These are phyloP conservation scores for Tangara arthus DNA, from an alignment of 2,797 vertebrate species.

Conservation along the genomic window DNA sequence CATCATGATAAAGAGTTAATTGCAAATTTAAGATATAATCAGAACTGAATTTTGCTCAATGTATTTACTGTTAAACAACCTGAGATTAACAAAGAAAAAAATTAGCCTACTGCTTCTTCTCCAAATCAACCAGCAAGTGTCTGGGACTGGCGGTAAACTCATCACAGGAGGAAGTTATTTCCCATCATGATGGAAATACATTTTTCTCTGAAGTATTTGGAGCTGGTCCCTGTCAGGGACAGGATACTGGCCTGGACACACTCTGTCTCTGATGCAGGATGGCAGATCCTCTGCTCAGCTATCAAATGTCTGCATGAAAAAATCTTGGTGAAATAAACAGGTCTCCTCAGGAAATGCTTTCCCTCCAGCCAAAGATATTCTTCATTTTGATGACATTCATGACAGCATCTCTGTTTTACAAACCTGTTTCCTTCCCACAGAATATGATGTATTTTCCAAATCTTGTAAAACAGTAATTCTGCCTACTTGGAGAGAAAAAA, in stretches of 20 bases:
- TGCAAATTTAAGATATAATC: neutral
- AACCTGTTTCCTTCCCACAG: neutral
- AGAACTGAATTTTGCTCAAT: neutral
- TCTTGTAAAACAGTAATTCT: neutral
- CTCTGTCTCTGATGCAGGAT: neutral
- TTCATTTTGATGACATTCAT: slow-evolving; percentile 4
- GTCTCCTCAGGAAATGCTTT: neutral
- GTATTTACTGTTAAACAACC: neutral
- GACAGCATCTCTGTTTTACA: slow-evolving; percentile 2
- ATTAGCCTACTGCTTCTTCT: neutral
- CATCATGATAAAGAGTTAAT: neutral
- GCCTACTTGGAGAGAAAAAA: neutral
- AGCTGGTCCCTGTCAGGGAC: neutral
- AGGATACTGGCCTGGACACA: neutral
- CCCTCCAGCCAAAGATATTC: neutral
- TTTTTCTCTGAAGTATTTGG: neutral
- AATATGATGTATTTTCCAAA: neutral
- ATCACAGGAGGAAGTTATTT: neutral
- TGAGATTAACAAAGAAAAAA: neutral
- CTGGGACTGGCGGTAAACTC: neutral
- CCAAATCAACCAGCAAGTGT: neutral
- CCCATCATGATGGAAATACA: neutral
- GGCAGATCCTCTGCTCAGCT: slow-evolving; percentile 4
- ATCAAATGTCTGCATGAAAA: neutral
- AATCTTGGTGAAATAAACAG: neutral